A percentile compares a stretch with the other conserved stretches of the same genome.
Conservation (phyloP, 2,888 invertebrate species). For the Boloria euphrosyne region DNA sequence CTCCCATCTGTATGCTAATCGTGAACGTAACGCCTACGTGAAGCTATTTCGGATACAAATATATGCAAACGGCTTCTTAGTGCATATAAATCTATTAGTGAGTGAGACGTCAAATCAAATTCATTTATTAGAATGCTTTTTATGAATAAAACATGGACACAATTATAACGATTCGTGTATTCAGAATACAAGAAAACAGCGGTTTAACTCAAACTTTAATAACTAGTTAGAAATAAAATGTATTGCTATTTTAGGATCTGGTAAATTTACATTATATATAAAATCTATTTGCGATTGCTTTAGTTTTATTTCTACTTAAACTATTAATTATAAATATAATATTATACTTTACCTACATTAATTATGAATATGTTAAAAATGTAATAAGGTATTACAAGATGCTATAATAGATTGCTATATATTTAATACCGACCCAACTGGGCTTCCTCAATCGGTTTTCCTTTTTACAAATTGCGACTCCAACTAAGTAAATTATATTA, state of each 20-base stretch:
- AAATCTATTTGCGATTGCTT: no score
- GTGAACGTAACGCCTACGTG: constrained; percentile 45
- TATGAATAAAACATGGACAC: constrained; percentile 41
- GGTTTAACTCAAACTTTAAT: neutral
- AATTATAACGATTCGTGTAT: constrained; percentile 22
- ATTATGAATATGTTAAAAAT: no score
- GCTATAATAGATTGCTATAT: no score
- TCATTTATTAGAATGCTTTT: constrained; percentile 39
- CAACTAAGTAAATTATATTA: no score
- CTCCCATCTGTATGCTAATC: constrained; percentile 53
- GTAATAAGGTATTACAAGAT: no score
- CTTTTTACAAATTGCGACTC: no score
- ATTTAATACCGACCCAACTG: no score
- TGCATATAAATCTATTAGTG: constrained; percentile 47
- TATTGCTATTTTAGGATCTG: neutral
- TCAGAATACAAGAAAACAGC: neutral
- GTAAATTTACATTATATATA: no score
- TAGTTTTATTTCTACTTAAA: no score
- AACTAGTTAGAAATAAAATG: neutral
- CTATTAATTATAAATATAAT: no score
- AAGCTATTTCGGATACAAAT: constrained; percentile 44
- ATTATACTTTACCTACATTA: no score
- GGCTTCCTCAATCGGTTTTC: no score
- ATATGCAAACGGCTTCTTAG: constrained; percentile 48
- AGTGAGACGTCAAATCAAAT: constrained; percentile 48